Percentiles rank a stretch among this genome's conserved stretches.
phyloP scores from a whole-genome alignment of 1,140 invertebrate species.

The Tetramorium alpestre region DNA sequence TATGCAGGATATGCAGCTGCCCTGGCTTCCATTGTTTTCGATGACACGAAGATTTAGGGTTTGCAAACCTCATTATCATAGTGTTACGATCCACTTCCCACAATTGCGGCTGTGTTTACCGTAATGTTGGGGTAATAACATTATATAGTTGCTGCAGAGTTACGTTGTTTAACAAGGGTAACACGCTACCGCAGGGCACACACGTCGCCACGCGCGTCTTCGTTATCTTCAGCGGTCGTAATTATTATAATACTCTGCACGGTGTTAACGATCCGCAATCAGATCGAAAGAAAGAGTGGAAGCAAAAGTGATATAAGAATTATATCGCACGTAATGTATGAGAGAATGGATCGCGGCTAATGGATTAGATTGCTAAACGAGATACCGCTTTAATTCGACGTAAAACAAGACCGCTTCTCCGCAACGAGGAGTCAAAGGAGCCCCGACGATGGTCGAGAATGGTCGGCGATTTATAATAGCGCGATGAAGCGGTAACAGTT shows the following conservation, averaged over 20 bases:
- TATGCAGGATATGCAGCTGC: slow-evolving; percentile 40
- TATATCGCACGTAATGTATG: not conserved
- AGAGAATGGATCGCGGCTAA: not conserved
- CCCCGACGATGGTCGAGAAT: not conserved
- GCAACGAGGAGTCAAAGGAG: not conserved
- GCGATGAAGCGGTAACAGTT: slow-evolving; percentile 38
- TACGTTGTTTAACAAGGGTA: slow-evolving; percentile 45
- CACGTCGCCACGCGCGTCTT: not conserved
- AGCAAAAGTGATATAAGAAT: not conserved
- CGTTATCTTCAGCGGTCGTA: not conserved
- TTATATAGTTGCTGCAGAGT: slow-evolving; percentile 33
- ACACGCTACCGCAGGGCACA: slow-evolving; percentile 15
- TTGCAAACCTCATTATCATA: slow-evolving; percentile 61
- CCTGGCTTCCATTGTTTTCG: slow-evolving; percentile 48
- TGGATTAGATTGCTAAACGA: slow-evolving; percentile 1
- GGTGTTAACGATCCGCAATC: not conserved
- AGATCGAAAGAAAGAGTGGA: not conserved
- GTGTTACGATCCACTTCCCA: slow-evolving; percentile 50
- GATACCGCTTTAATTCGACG: not conserved
- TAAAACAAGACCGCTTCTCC: not conserved
- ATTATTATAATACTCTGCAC: slow-evolving; percentile 11
- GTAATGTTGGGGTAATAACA: slow-evolving; percentile 47
- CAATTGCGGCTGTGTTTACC: slow-evolving; percentile 46
- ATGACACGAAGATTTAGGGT: slow-evolving; percentile 59
- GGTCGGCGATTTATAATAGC: slow-evolving; percentile 28